Conservation (phyloP, 2,113 vertebrate species). For the Lamprotornis superbus region DNA sequence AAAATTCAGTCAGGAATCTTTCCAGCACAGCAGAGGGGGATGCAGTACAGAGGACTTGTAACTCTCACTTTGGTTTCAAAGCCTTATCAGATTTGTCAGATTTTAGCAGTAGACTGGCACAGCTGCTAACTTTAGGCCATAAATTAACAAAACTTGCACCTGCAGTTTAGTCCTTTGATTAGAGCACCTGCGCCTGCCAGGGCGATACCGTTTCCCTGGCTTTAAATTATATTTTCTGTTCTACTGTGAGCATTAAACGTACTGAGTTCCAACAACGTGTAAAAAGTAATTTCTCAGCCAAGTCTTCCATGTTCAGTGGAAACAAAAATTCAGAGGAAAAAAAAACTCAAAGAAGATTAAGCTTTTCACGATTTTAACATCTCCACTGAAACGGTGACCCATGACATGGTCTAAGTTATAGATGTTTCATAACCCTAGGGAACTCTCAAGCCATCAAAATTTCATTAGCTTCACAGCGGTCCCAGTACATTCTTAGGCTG, state of each 20-base stretch:
- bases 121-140: not conserved
- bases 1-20: not conserved
- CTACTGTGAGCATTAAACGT: not conserved
- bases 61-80: not conserved
- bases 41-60: not conserved
- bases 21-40: not conserved
- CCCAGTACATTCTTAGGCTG: conserved; percentile 36
- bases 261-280: not conserved
- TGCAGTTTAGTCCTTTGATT: not conserved
- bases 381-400: not conserved
- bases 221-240: conserved; percentile 34
- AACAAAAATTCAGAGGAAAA: conserved; percentile 37
- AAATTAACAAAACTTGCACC: not conserved
- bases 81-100: not conserved
- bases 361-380: conserved; percentile 24
- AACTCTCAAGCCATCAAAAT: conserved; percentile 55
- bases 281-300: not conserved
- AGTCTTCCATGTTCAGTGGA: not conserved
- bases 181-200: not conserved
- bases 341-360: not conserved
- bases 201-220: not conserved
- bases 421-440: not conserved
- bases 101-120: not conserved
- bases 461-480: conserved; percentile 69
- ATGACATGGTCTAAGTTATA: not conserved